Evolutionary conservation across 2,113 vertebrate genomes (phyloP).

Genomic region (Varanus komodoensis): DNA sequence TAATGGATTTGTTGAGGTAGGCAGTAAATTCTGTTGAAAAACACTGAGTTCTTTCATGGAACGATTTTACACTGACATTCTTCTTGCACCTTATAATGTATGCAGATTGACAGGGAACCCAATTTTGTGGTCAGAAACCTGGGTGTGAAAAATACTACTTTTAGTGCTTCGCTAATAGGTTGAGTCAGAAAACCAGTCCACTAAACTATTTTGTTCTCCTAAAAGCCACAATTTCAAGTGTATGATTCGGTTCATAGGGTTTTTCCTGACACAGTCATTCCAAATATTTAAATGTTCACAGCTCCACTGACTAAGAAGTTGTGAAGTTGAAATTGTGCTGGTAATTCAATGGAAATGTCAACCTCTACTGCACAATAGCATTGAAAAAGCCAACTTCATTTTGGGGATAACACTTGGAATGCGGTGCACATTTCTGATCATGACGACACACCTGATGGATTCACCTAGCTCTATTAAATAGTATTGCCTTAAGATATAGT

Average conservation of each 20-base stretch:
- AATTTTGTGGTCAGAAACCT: neutral
- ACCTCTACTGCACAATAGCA: no score
- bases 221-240: slow-evolving; percentile 3
- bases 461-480: no score
- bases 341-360: no score
- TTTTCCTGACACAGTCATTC: neutral
- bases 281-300: neutral
- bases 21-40: slow-evolving; percentile 15
- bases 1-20: slow-evolving; percentile 23
- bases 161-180: slow-evolving; percentile 29
- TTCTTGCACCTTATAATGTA: neutral
- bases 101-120: neutral
- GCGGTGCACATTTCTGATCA: no score
- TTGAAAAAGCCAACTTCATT: no score
- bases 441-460: no score
- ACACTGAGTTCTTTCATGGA: neutral
- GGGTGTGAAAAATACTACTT: neutral
- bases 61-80: neutral
- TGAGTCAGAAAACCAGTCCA: slow-evolving; percentile 30
- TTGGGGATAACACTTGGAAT: no score
- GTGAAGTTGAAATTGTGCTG: no score
- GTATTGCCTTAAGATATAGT: no score
- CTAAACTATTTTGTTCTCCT: slow-evolving; percentile 44
- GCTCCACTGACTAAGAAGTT: no score
- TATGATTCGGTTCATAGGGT: neutral